phyloP scores from a whole-genome alignment of 1,140 invertebrate genomes.

The Forficula auricularia region DNA sequence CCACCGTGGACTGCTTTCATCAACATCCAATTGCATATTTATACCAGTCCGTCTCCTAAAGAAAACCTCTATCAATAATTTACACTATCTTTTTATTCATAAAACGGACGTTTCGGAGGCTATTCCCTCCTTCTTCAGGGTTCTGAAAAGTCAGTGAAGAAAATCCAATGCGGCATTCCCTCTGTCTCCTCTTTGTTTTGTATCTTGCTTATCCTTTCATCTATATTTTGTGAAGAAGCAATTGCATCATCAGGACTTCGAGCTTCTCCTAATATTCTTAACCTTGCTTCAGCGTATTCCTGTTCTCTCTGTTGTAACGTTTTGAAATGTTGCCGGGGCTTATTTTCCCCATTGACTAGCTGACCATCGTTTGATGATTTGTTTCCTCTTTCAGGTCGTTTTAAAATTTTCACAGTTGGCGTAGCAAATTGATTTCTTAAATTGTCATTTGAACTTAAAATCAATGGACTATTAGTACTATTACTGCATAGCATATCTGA shows the following conservation, averaged over 20 bases:
- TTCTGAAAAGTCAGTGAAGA: too few species aligned
- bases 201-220: too few species aligned
- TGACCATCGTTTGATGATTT: slow-evolving; percentile 20
- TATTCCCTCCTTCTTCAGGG: too few species aligned
- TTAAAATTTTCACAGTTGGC: slow-evolving; percentile 58
- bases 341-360: slow-evolving; percentile 38
- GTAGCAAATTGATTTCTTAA: slow-evolving; percentile 32
- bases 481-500: too few species aligned
- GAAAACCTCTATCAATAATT: too few species aligned
- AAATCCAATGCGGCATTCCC: too few species aligned
- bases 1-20: too few species aligned
- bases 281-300: slow-evolving; percentile 69
- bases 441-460: slow-evolving; percentile 21
- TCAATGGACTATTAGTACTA: slow-evolving; percentile 11
- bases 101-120: too few species aligned
- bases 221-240: background rate
- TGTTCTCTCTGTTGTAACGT: slow-evolving; percentile 69
- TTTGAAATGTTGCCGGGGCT: slow-evolving; percentile 57
- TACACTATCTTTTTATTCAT: too few species aligned
- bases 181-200: too few species aligned
- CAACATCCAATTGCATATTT: too few species aligned
- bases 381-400: slow-evolving; percentile 34
- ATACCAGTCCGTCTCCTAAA: too few species aligned
- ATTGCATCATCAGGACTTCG: slow-evolving; percentile 50
- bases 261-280: slow-evolving; percentile 65